Evolutionary conservation across 2,113 vertebrate genomes (phyloP).

Genomic region (Labeo rohita): DNA sequence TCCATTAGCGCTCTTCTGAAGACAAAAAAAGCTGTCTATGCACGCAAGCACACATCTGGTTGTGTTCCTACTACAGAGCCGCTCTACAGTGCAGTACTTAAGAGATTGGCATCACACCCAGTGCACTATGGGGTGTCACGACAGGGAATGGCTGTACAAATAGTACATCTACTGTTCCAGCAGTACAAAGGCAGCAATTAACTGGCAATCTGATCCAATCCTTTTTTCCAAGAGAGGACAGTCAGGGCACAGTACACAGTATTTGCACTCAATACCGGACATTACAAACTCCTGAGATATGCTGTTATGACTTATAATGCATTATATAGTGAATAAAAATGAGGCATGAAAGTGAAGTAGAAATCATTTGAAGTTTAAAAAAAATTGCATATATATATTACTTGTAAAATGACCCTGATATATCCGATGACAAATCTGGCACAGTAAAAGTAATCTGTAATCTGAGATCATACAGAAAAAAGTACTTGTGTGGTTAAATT

Average conservation of each 20-base stretch:
- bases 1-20: conserved; percentile 41
- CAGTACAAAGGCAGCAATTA: conserved; percentile 41
- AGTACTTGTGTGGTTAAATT: neutral
- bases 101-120: conserved; percentile 35
- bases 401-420: too few relatives aligned
- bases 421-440: neutral
- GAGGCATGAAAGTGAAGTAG: too few relatives aligned
- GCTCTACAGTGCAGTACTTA: conserved; percentile 13
- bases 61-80: conserved; percentile 6
- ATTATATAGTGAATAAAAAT: too few relatives aligned
- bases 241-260: conserved; percentile 13
- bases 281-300: neutral
- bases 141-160: conserved; percentile 21
- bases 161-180: conserved; percentile 39
- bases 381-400: too few relatives aligned
- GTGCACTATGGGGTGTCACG: conserved; percentile 9
- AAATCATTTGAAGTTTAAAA: too few relatives aligned
- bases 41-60: conserved; percentile 16
- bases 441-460: conserved; percentile 19
- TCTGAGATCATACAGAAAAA: neutral
- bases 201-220: conserved; percentile 19
- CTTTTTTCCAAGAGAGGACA: conserved; percentile 7
- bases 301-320: too few relatives aligned
- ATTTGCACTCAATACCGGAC: conserved; percentile 20
- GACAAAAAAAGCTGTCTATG: conserved; percentile 31